These are phyloP conservation scores for Marcusenius ussheri DNA, from an alignment of 2,113 vertebrate species.

Conservation along the genomic window DNA sequence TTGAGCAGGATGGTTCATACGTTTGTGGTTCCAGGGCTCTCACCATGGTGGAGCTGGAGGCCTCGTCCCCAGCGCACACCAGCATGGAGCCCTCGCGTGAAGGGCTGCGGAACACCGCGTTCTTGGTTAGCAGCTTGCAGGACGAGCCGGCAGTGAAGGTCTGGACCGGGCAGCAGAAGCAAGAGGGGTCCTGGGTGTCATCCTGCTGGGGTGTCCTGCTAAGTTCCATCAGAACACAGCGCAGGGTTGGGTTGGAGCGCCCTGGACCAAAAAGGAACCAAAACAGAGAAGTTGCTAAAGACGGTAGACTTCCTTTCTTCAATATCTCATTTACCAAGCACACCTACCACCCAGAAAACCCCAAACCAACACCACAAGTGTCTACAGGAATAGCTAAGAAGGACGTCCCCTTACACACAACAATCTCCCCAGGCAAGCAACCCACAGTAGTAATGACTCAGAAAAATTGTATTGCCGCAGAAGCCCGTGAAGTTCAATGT, in stretches of 20 bases:
- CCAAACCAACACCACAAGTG: not conserved
- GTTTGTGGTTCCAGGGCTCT: not conserved
- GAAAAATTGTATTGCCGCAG: not conserved
- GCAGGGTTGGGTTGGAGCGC: slow-evolving; percentile 69
- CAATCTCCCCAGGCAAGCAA: not conserved
- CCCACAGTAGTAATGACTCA: not conserved
- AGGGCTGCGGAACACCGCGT: slow-evolving; percentile 78
- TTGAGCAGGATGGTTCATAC: not conserved
- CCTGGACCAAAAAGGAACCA: slow-evolving; percentile 51
- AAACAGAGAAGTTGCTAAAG: not conserved
- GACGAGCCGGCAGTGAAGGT: slow-evolving; percentile 78
- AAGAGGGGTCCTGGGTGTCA: slow-evolving; percentile 55
- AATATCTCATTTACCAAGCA: not conserved
- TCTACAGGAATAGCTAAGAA: not conserved
- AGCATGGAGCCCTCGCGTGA: slow-evolving; percentile 63
- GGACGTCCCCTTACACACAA: not conserved
- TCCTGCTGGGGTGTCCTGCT: slow-evolving; percentile 59
- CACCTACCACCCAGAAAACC: not conserved
- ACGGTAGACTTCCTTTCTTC: not conserved
- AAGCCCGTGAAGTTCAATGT: not conserved
- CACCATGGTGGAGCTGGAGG: slow-evolving; percentile 84
- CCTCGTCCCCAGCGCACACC: slow-evolving; percentile 87
- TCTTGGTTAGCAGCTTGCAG: slow-evolving; percentile 90
- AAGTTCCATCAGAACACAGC: slow-evolving; percentile 83
- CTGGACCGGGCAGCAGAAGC: slow-evolving; percentile 74